Conservation (phyloP, 2,888 invertebrate species). For the Limenitis arthemis region DNA sequence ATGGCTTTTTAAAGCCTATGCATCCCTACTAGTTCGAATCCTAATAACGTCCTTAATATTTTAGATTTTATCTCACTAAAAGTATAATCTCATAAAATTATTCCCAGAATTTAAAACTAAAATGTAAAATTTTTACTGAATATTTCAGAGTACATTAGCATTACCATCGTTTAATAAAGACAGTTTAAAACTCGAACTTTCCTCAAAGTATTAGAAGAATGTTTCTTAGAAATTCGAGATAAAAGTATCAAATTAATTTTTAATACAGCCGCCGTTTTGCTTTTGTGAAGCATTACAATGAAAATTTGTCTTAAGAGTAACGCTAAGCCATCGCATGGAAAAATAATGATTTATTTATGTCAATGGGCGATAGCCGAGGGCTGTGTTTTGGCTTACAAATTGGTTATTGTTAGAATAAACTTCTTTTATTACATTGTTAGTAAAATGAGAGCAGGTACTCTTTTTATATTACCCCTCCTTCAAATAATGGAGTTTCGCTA, state of each 20-base stretch:
- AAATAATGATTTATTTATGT: constrained; percentile 71
- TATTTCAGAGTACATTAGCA: constrained; percentile 16
- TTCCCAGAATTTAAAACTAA: not conserved
- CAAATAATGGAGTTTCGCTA: constrained; percentile 51
- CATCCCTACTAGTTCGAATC: no score
- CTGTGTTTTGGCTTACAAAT: constrained; percentile 61
- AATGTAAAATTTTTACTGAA: constrained; percentile 6
- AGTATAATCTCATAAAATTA: not conserved
- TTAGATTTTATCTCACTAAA: no score
- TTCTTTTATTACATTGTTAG: constrained; percentile 69
- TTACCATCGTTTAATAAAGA: constrained; percentile 17
- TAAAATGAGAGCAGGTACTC: constrained; percentile 55
- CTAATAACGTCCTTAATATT: no score
- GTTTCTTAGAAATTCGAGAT: constrained; percentile 50
- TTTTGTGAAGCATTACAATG: constrained; percentile 67
- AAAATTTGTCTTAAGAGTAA: constrained; percentile 50
- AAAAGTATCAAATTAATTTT: constrained; percentile 70
- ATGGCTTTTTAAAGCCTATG: no score
- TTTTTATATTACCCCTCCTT: constrained; percentile 50
- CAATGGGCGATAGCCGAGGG: constrained; percentile 57
- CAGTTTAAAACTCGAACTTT: constrained; percentile 9
- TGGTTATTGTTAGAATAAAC: constrained; percentile 68
- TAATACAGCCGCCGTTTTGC: constrained; percentile 59
- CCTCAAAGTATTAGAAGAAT: constrained; percentile 23
- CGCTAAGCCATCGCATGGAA: constrained; percentile 38